Evolutionary conservation across 2,797 vertebrate species (phyloP), one percentile per base, ranked within the genome.

Genomic region (Helarctos malayanus): DNA sequence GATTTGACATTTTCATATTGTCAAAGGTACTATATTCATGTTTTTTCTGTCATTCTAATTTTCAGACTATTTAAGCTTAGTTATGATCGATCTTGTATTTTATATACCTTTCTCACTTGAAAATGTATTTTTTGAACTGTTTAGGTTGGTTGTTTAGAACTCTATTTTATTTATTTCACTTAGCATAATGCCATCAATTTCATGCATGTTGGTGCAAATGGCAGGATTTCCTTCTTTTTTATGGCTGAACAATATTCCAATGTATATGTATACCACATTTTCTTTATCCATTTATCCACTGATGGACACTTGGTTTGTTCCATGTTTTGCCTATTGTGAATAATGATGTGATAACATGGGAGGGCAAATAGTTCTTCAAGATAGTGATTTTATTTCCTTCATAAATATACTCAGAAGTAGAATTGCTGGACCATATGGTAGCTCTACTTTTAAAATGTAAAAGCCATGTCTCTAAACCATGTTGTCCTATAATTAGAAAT

Each of bases 41-140:
- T 91, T 84, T 94, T 94, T 93, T 85, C 54, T 71, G 15, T 68
- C 38, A 71, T n/a, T 69, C 4, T 63, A 93, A 78, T 80, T 87
- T 41, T 87, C 25, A 38, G 25, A 81, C 27, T 78, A 5, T 35
- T 92, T 41, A 87, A 80, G 9, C 10, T 81, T 80, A 85, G 16
- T 41, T 93, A 89, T 93, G 69, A 87, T 59, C 79, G 10, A 13
- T 71, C 14, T 38, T 23, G 88, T 14, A 61, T 92, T 88, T 83
- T 61, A 84, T 84, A 25, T 19, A 21, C 25, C 2, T 63, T 81
- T 52, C 35, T 87, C 13, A 35, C 12, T 75, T 79, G 41, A 73
- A 95, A 92, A 23, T 68, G 49, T 92, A 75, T 92, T 91, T 21
- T 71, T 87, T 91, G 10, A 71, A 41, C 11, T 71, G 1, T 81